A percentile compares a stretch with the other conserved stretches of the same genome.
phyloP scores from a whole-genome alignment of 2,888 invertebrate genomes.

The Leucophenga maculata region DNA sequence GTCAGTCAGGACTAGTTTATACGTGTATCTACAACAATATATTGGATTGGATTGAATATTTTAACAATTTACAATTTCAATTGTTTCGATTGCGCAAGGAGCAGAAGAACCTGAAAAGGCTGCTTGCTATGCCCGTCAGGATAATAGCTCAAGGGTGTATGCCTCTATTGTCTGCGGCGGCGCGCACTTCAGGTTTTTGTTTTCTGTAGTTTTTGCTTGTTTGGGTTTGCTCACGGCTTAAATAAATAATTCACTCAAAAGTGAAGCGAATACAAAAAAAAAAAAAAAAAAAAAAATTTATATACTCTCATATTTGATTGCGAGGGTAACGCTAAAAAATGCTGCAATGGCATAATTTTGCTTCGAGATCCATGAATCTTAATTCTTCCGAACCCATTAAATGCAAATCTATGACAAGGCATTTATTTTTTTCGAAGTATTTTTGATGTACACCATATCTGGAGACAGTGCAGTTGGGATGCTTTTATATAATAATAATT shows the following conservation, averaged over 20 bases:
- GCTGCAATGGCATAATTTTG: too few species aligned
- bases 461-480: too few species aligned
- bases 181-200: not conserved
- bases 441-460: too few species aligned
- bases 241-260: conserved; percentile 8
- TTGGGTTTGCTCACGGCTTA: conserved; percentile 21
- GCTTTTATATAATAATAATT: too few species aligned
- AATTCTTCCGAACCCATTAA: too few species aligned
- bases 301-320: too few species aligned
- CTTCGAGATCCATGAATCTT: too few species aligned
- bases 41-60: not conserved
- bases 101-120: not conserved
- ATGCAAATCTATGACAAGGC: too few species aligned
- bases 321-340: too few species aligned
- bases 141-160: conserved; percentile 23
- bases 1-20: too few species aligned
- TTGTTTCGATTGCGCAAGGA: conserved; percentile 17
- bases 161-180: conserved; percentile 16
- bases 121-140: not conserved
- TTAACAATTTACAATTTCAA: conserved; percentile 16
- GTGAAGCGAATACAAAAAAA: not conserved
- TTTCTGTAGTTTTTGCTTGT: not conserved
- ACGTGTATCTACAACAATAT: too few species aligned
- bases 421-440: too few species aligned
- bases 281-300: not conserved